Conservation (phyloP, 2,113 vertebrate species). For the Hydrochoerus hydrochaeris region DNA sequence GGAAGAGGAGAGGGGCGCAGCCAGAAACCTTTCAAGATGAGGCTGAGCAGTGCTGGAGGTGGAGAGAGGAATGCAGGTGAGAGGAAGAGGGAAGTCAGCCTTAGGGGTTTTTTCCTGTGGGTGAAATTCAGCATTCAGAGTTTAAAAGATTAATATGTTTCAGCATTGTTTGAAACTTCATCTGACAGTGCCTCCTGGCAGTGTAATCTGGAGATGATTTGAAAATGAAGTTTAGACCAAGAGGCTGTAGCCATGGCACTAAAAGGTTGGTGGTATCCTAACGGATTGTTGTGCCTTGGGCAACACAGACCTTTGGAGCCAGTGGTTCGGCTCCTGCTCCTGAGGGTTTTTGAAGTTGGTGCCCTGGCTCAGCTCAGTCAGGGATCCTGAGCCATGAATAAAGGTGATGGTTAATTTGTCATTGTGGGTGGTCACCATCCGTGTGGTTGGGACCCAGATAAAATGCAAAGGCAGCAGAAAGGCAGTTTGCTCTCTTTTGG, state of each 20-base stretch:
- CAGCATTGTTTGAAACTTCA: background rate
- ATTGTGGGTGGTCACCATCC: background rate
- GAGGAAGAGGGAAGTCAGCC: background rate
- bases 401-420: background rate
- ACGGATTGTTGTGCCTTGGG: background rate
- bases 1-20: background rate
- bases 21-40: constrained; percentile 48
- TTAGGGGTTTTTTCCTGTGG: background rate
- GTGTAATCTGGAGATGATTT: background rate
- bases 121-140: constrained; percentile 22
- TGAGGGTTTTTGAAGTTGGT: background rate
- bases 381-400: background rate
- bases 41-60: background rate
- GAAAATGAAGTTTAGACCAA: background rate
- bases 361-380: background rate
- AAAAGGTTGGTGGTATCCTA: background rate
- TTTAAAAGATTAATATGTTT: background rate
- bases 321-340: background rate
- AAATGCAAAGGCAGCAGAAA: background rate
- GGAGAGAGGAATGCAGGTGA: background rate
- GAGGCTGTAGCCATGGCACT: background rate
- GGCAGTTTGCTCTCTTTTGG: background rate
- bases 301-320: accelerated
- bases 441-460: too few species aligned
- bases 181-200: background rate